Conservation (phyloP, 2,113 vertebrate genomes). For the Puntigrus tetrazona region DNA sequence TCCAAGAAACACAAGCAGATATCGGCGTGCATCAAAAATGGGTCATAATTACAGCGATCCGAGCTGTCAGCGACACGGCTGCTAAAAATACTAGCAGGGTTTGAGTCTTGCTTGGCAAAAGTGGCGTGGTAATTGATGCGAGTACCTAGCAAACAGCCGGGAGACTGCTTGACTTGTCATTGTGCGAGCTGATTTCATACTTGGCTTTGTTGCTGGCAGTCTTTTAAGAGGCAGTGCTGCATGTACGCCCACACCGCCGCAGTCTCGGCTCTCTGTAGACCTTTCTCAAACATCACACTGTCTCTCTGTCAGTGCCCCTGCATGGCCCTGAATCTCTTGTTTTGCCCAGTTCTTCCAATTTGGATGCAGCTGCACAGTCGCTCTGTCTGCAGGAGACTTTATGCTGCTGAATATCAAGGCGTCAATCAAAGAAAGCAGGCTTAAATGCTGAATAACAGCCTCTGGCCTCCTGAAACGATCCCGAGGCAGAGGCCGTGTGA, state of each 20-base stretch:
- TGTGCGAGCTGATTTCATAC: slow-evolving; percentile 45
- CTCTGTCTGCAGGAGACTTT: slow-evolving; percentile 19
- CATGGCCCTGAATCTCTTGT: slow-evolving; percentile 33
- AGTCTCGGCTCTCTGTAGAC: slow-evolving; percentile 39
- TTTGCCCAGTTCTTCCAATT: slow-evolving; percentile 44
- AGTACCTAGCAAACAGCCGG: slow-evolving; percentile 36
- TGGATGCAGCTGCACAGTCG: slow-evolving; percentile 14
- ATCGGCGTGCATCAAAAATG: neutral
- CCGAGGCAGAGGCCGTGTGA: slow-evolving; percentile 36
- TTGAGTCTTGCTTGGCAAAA: slow-evolving; percentile 31
- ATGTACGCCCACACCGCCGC: slow-evolving; percentile 57
- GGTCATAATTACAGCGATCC: neutral
- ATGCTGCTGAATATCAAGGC: slow-evolving; percentile 25
- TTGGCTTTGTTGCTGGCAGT: slow-evolving; percentile 54
- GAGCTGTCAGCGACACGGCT: neutral
- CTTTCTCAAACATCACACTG: slow-evolving; percentile 26
- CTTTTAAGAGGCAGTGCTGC: slow-evolving; percentile 54
- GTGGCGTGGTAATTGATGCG: slow-evolving; percentile 20
- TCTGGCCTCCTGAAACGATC: slow-evolving; percentile 38
- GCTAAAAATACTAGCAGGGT: slow-evolving; percentile 2
- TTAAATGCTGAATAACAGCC: slow-evolving; percentile 32
- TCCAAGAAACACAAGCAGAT: neutral
- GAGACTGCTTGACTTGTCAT: slow-evolving; percentile 37
- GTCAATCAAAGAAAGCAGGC: slow-evolving; percentile 13
- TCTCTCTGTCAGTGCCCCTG: slow-evolving; percentile 43